These are phyloP conservation scores for Tromatobia lineatoria DNA, from an alignment of 2,888 invertebrate species.

Conservation along the genomic window DNA sequence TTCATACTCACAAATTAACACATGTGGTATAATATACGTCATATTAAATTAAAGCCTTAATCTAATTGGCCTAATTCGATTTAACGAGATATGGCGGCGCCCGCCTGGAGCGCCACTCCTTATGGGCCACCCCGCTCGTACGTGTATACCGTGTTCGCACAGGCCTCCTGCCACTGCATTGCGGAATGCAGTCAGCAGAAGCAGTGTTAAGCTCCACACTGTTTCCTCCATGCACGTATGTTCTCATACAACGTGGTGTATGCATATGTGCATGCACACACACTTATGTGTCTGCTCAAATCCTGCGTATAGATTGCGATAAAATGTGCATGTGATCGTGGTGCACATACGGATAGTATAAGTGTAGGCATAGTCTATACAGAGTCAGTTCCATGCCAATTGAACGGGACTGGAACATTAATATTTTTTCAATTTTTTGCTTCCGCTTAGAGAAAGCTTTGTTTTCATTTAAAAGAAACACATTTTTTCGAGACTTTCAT, in stretches of 20 bases:
- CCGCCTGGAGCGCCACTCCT: constrained; percentile 45
- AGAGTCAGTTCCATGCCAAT: neutral
- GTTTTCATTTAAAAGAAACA: no score
- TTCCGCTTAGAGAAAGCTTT: no score
- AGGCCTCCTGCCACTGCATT: constrained; percentile 57
- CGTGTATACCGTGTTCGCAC: neutral
- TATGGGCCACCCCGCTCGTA: constrained; percentile 25
- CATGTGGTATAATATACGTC: constrained; percentile 19
- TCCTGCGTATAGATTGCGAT: constrained; percentile 35
- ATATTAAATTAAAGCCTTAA: constrained; percentile 68
- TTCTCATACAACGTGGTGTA: neutral
- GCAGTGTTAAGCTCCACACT: neutral
- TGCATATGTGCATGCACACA: constrained; percentile 1
- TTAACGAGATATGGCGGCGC: constrained; percentile 59
- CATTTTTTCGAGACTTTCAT: no score
- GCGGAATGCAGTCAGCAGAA: constrained; percentile 63
- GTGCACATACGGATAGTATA: neutral
- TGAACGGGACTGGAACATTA: no score
- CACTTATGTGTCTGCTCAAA: constrained; percentile 14
- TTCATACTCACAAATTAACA: neutral
- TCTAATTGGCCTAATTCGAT: constrained; percentile 69
- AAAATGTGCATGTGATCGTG: neutral
- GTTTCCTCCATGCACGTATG: neutral
- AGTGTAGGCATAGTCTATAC: neutral
- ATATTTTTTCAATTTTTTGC: no score